Conservation (phyloP, 1,140 invertebrate genomes). For the Mya arenaria region DNA sequence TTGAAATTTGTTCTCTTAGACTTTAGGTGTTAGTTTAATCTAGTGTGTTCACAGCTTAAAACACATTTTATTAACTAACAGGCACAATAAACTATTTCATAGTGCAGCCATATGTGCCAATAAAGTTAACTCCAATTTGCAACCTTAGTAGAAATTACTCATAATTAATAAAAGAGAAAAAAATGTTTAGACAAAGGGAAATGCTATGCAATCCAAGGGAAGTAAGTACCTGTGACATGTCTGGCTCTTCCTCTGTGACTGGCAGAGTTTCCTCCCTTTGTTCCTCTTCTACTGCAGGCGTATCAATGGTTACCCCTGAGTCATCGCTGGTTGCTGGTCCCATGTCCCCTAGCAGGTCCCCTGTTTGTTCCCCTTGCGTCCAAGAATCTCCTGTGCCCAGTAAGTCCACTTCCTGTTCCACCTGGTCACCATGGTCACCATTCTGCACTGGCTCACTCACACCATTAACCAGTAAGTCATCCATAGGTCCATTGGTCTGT, state of each 20-base stretch:
- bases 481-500: slow-evolving; percentile 50
- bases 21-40: too few species aligned
- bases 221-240: not conserved
- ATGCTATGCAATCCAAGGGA: too few species aligned
- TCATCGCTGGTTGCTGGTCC: slow-evolving; percentile 32
- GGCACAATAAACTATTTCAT: too few species aligned
- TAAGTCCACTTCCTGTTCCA: not conserved
- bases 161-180: too few species aligned
- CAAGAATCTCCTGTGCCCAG: not conserved
- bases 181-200: too few species aligned
- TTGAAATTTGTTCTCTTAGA: too few species aligned
- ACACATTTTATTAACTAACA: too few species aligned
- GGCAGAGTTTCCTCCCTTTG: not conserved
- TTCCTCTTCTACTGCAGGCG: not conserved
- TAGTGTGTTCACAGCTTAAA: too few species aligned
- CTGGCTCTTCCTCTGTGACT: not conserved
- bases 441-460: slow-evolving; percentile 39
- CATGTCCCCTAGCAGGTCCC: not conserved
- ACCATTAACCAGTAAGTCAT: slow-evolving; percentile 42
- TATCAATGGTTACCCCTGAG: slow-evolving; percentile 26
- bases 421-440: slow-evolving; percentile 6
- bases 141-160: too few species aligned
- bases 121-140: too few species aligned
- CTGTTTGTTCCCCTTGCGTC: not conserved
- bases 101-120: too few species aligned